These are phyloP conservation scores for Mus minutoides DNA, from an alignment of 2,797 vertebrate genomes.

Conservation along the genomic window DNA sequence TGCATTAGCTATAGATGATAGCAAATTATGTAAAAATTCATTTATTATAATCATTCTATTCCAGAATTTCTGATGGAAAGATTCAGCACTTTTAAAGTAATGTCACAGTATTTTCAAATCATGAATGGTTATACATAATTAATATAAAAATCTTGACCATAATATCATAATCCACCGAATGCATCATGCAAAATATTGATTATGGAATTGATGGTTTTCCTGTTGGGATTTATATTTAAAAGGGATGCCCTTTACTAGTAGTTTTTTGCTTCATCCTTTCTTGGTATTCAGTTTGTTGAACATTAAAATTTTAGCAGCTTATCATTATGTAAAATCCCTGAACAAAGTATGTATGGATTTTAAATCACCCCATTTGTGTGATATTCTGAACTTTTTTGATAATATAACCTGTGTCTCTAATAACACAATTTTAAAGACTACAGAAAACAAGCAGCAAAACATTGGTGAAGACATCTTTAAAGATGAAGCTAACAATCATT, in stretches of 20 bases:
- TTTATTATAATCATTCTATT: constrained; percentile 3
- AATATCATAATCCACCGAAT: neutral
- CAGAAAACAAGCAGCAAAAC: neutral
- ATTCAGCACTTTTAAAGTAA: constrained; percentile 19
- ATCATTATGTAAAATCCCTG: neutral
- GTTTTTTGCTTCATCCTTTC: neutral
- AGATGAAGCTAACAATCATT: constrained; percentile 40
- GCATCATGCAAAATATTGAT: constrained; percentile 19
- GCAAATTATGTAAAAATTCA: constrained; percentile 17
- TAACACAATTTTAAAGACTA: neutral
- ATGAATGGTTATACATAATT: neutral
- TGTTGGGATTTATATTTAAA: constrained; percentile 35
- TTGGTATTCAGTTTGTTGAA: neutral
- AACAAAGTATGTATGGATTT: neutral
- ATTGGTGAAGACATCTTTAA: neutral
- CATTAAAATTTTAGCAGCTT: constrained; percentile 45
- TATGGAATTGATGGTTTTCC: neutral
- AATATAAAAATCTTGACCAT: neutral
- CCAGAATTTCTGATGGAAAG: neutral
- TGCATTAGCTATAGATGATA: constrained; percentile 8
- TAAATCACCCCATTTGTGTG: constrained; percentile 13
- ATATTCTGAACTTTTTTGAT: constrained; percentile 42
- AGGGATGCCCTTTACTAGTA: neutral
- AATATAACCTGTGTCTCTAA: constrained; percentile 35
- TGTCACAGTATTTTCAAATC: neutral